These are phyloP conservation scores for Drosophila paracracens DNA, from an alignment of 2,888 invertebrate species.

Conservation along the genomic window DNA sequence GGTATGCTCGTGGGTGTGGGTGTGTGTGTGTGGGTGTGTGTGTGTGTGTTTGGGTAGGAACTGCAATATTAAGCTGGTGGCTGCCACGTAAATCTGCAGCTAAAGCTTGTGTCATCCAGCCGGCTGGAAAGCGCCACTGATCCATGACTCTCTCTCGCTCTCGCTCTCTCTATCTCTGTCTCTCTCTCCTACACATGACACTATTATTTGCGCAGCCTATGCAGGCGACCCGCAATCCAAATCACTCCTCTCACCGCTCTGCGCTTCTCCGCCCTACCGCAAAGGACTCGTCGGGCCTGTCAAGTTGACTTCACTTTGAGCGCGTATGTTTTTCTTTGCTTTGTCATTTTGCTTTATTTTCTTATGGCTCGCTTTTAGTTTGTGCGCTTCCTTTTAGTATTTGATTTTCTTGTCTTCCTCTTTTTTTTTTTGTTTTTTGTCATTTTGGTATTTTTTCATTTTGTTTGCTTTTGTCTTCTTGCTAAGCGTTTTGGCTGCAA, in stretches of 20 bases:
- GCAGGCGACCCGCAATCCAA: constrained; percentile 35
- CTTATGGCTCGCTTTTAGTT: constrained; percentile 55
- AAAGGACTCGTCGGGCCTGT: constrained; percentile 36
- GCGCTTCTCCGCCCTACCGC: background rate
- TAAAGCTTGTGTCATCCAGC: constrained; percentile 48
- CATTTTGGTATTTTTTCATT: constrained; percentile 6
- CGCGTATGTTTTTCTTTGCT: constrained; percentile 69
- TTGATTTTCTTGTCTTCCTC: constrained; percentile 45
- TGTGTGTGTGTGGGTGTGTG: background rate
- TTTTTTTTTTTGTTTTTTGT: background rate
- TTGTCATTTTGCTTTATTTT: constrained; percentile 72
- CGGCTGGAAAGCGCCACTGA: constrained; percentile 53
- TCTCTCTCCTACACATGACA: constrained; percentile 52
- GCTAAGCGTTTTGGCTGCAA: constrained; percentile 80
- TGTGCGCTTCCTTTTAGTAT: constrained; percentile 43
- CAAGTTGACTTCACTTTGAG: constrained; percentile 70
- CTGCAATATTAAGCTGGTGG: constrained; percentile 41
- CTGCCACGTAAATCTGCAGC: constrained; percentile 48
- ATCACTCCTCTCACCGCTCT: background rate
- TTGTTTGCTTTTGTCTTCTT: constrained; percentile 52
- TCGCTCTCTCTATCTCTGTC: background rate
- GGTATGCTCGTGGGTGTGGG: background rate
- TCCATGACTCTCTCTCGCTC: constrained; percentile 50
- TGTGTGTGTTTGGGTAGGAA: background rate
- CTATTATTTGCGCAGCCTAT: constrained; percentile 64